Conservation (phyloP, 2,888 invertebrate genomes). For the Drosophila paranaensis region DNA sequence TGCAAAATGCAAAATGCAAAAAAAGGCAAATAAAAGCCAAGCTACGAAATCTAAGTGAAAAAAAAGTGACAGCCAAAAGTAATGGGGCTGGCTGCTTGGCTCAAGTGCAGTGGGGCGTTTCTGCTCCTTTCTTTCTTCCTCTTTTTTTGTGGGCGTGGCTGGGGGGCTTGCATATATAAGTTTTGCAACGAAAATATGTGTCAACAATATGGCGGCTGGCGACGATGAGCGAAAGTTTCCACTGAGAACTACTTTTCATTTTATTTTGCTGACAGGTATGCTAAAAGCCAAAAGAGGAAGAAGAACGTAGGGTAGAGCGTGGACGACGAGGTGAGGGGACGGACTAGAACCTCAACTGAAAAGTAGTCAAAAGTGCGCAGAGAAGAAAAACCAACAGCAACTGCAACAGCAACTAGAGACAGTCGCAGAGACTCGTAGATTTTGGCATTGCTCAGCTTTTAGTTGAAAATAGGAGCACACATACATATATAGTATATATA, state of each 20-base stretch:
- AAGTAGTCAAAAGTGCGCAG: conserved; percentile 63
- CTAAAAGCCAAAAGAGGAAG: conserved; percentile 70
- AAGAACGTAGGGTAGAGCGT: conserved; percentile 3
- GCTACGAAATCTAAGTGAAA: conserved; percentile 49
- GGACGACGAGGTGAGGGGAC: neutral
- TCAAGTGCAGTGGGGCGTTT: conserved; percentile 59
- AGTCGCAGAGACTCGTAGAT: conserved; percentile 31
- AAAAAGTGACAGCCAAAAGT: conserved; percentile 65
- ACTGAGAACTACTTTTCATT: conserved; percentile 77
- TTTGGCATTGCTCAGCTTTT: conserved; percentile 42
- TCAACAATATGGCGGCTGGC: conserved; percentile 73
- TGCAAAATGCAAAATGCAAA: conserved; percentile 2
- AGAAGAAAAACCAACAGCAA: conserved; percentile 19
- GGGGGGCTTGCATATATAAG: conserved; percentile 56
- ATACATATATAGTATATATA: neutral
- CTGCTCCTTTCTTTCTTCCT: neutral
- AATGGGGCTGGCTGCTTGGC: conserved; percentile 50
- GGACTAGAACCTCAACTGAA: conserved; percentile 21
- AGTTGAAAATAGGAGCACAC: neutral
- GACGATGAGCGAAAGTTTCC: conserved; percentile 77
- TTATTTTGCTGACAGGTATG: conserved; percentile 78
- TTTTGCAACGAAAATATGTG: conserved; percentile 69
- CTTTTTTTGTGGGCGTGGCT: conserved; percentile 39
- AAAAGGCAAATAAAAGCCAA: conserved; percentile 50
- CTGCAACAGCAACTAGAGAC: neutral